Evolutionary conservation across 2,888 invertebrate species (phyloP).

Genomic region (Galerucella calmariensis): DNA sequence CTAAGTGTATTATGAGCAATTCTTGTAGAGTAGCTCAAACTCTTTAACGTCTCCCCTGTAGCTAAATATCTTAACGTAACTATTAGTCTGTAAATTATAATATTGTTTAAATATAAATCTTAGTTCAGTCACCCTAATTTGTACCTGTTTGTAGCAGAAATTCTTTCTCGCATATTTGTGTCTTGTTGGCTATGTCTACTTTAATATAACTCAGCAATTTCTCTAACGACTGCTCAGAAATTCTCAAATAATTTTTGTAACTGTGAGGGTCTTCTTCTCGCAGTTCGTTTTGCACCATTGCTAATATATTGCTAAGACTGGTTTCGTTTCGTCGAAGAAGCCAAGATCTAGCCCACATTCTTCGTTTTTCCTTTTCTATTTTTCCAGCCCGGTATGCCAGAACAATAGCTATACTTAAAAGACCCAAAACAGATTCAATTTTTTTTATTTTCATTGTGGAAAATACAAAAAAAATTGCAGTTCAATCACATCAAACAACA

Average conservation of each 20-base stretch:
- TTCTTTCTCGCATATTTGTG: slow-evolving; percentile 5
- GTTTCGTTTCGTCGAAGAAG: slow-evolving; percentile 5
- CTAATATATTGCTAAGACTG: not conserved
- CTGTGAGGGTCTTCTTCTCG: slow-evolving; percentile 1
- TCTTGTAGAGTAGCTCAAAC: not conserved
- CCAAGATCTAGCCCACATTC: slow-evolving; percentile 8
- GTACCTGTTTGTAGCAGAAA: not conserved
- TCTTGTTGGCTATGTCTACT: not conserved
- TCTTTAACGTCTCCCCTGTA: no score
- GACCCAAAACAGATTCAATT: not conserved
- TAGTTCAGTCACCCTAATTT: not conserved
- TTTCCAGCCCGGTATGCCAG: slow-evolving; percentile 2
- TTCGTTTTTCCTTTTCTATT: not conserved
- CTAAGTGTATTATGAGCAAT: not conserved
- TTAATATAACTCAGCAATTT: not conserved
- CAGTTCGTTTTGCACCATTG: not conserved
- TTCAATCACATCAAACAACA: no score
- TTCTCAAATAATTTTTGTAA: slow-evolving; percentile 3
- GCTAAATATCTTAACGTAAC: no score
- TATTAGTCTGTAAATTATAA: no score
- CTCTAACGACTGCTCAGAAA: slow-evolving; percentile 1
- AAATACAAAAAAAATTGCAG: no score
- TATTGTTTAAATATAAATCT: no score
- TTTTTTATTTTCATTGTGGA: not conserved
- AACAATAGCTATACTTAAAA: slow-evolving; percentile 4